A percentile compares a stretch with the other conserved stretches of the same genome.
Conservation (phyloP, 2,113 vertebrate genomes). For the Andinoacara biseriatus region DNA sequence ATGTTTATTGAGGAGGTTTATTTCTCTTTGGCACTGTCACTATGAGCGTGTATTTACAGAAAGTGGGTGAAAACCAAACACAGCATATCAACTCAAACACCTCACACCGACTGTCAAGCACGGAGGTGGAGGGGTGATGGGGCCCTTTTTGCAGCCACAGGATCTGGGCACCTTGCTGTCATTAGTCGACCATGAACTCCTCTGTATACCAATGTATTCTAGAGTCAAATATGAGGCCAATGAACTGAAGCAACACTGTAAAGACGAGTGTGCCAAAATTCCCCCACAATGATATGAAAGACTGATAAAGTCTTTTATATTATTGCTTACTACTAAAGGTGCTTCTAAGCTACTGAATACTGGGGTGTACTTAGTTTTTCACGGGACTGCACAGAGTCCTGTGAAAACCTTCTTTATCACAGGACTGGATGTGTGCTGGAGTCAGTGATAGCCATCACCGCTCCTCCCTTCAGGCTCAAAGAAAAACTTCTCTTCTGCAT, state of each 20-base stretch:
- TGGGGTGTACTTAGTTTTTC: neutral
- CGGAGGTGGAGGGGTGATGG: neutral
- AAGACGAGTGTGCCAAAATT: neutral
- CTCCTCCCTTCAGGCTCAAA: neutral
- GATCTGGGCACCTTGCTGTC: neutral
- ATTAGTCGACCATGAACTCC: neutral
- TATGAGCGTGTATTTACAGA: neutral
- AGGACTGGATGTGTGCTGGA: neutral
- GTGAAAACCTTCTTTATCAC: conserved; percentile 2
- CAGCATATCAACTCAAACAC: neutral
- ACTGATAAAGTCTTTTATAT: neutral
- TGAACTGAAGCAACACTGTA: neutral
- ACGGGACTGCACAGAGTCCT: neutral
- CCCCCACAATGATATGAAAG: neutral
- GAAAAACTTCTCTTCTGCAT: neutral
- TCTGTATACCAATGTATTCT: neutral
- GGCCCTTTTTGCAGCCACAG: neutral
- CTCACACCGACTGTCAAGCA: neutral
- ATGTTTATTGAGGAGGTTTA: neutral
- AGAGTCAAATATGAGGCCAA: neutral
- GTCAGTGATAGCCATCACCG: neutral
- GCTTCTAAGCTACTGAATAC: neutral
- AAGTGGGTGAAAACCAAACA: neutral
- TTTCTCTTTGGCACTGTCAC: neutral
- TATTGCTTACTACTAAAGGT: neutral